These are phyloP conservation scores for Acleris holmiana DNA, from an alignment of 2,888 invertebrate genomes.

Conservation along the genomic window DNA sequence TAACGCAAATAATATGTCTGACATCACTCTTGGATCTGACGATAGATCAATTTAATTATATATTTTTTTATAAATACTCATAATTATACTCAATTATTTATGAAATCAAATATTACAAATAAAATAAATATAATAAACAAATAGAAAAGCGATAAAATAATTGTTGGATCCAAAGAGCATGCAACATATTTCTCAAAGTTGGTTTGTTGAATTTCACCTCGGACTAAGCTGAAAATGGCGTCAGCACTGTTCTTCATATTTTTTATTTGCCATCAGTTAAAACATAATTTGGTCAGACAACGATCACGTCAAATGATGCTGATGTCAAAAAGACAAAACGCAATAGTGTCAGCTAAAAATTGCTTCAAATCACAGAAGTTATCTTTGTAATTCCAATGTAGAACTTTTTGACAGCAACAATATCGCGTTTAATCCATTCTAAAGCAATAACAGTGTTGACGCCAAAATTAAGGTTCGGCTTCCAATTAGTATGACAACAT, in stretches of 20 bases:
- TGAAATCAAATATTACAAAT: conserved; percentile 1
- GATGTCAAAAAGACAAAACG: conserved; percentile 5
- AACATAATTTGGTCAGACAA: background rate
- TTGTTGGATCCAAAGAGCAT: conserved; percentile 52
- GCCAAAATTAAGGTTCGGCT: background rate
- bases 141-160: conserved; percentile 14
- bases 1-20: conserved; percentile 17
- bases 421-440: too few species aligned
- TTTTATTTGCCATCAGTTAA: background rate
- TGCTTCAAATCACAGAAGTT: background rate
- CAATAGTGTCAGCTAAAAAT: background rate
- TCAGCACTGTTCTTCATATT: background rate
- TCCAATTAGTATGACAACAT: background rate
- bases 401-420: too few species aligned
- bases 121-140: conserved; percentile 1
- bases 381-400: background rate
- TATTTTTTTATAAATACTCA: background rate
- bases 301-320: too few species aligned
- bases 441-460: background rate
- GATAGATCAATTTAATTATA: conserved; percentile 16
- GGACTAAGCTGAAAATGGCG: background rate
- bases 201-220: conserved; percentile 48
- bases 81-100: too few species aligned
- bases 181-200: conserved; percentile 76
- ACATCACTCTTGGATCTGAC: conserved; percentile 19